Conservation (phyloP, 2,797 vertebrate genomes). For the Stomatorhinus walkeri region DNA sequence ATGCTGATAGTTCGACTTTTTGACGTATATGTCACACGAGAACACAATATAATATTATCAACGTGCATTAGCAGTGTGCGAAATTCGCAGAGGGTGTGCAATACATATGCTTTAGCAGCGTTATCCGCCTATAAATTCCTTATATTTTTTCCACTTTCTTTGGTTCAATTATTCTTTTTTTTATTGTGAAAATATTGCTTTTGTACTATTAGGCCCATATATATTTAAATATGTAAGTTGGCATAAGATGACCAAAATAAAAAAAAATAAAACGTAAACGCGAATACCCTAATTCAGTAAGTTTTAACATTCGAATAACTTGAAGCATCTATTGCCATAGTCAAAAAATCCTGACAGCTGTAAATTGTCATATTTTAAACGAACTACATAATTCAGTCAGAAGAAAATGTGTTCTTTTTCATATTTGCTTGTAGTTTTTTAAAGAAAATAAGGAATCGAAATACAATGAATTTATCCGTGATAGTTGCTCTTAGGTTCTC, state of each 20-base stretch:
- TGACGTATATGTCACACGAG: neutral
- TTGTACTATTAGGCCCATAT: neutral
- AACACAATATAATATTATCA: neutral
- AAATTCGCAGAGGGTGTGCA: neutral
- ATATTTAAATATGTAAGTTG: neutral
- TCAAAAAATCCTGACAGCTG: neutral
- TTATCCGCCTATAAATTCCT: neutral
- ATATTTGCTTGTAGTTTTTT: neutral
- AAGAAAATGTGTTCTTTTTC: neutral
- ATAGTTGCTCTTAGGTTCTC: neutral
- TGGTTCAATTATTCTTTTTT: conserved; percentile 2
- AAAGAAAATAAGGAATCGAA: neutral
- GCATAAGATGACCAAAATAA: neutral
- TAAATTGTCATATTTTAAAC: neutral
- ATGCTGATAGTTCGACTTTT: neutral
- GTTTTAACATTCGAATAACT: conserved; percentile 24
- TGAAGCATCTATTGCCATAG: neutral
- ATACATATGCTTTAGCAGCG: neutral
- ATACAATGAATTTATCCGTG: neutral
- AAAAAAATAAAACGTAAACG: neutral
- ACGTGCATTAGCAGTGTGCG: neutral
- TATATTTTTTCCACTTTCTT: neutral
- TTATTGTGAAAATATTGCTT: neutral
- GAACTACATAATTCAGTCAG: neutral
- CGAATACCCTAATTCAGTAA: conserved; percentile 34